Evolutionary conservation across 1,140 invertebrate species (phyloP).

Genomic region (Aphis craccivora): DNA sequence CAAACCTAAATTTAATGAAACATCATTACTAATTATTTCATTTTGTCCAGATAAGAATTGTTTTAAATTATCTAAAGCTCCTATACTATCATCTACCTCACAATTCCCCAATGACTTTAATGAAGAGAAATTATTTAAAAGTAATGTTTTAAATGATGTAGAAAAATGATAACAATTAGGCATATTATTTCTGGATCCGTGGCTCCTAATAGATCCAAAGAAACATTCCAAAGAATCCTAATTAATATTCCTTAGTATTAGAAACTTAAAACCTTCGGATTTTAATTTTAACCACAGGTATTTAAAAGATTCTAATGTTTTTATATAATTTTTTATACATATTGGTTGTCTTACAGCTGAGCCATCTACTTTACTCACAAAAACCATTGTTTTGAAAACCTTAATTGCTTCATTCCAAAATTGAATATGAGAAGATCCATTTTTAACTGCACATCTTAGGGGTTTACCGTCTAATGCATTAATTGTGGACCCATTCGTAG

Average conservation of each 20-base stretch:
- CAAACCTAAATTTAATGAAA: not conserved
- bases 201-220: not conserved
- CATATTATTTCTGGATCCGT: conserved; percentile 6
- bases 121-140: conserved; percentile 2
- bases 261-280: not conserved
- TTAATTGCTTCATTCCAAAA: not conserved
- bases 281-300: conserved; percentile 14
- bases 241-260: not conserved
- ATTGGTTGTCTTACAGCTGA: no score
- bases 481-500: not conserved
- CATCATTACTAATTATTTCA: not conserved
- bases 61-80: conserved; percentile 19
- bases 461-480: conserved; percentile 18
- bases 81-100: not conserved
- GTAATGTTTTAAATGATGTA: conserved; percentile 5
- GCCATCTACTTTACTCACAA: not conserved
- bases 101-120: not conserved
- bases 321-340: not conserved
- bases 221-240: conserved; percentile 24
- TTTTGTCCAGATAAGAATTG: not conserved
- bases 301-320: not conserved
- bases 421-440: not conserved
- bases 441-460: conserved; percentile 3
- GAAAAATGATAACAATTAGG: conserved; percentile 1
- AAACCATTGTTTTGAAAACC: conserved; percentile 15